A percentile compares a stretch with the other conserved stretches of the same genome.
These are phyloP conservation scores for Scaptomyza hsui DNA, from an alignment of 1,140 invertebrate species.

Conservation along the genomic window DNA sequence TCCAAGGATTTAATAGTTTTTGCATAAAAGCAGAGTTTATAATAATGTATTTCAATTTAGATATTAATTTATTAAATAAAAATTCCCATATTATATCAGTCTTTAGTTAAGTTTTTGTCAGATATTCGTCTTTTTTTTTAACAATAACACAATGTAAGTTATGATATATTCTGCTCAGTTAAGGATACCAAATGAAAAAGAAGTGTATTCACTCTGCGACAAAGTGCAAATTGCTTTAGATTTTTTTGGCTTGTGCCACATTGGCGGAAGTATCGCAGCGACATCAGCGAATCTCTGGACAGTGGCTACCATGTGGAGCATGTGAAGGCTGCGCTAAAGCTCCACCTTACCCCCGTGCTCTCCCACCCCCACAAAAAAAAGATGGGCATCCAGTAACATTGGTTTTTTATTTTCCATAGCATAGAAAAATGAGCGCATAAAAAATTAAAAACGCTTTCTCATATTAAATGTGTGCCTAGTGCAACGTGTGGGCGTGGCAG, in stretches of 20 bases:
- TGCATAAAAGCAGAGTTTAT: neutral
- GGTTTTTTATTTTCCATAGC: slow-evolving; percentile 54
- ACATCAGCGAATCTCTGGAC: slow-evolving; percentile 65
- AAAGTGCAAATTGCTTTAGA: neutral
- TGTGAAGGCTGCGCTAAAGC: slow-evolving; percentile 30
- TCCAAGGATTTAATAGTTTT: neutral
- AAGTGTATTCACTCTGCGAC: slow-evolving; percentile 10
- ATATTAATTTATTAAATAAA: slow-evolving; percentile 27
- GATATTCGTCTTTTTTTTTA: too few relatives aligned
- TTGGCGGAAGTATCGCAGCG: slow-evolving; percentile 78
- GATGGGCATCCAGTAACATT: slow-evolving; percentile 17
- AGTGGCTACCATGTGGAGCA: slow-evolving; percentile 35
- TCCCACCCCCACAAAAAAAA: neutral
- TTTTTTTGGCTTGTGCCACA: slow-evolving; percentile 65
- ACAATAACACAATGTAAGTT: too few relatives aligned
- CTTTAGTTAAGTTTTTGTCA: too few relatives aligned
- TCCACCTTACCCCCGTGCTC: neutral
- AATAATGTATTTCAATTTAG: neutral
- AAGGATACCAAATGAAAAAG: too few relatives aligned
- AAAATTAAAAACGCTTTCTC: slow-evolving; percentile 80
- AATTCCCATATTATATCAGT: too few relatives aligned
- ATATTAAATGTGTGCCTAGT: slow-evolving; percentile 79
- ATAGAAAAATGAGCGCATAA: slow-evolving; percentile 65
- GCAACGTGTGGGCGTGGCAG: slow-evolving; percentile 33
- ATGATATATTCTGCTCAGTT: too few relatives aligned